Base-by-base conservation (phyloP, 2,888 invertebrate genomes). In the Tolmerus cingulatus region DNA sequence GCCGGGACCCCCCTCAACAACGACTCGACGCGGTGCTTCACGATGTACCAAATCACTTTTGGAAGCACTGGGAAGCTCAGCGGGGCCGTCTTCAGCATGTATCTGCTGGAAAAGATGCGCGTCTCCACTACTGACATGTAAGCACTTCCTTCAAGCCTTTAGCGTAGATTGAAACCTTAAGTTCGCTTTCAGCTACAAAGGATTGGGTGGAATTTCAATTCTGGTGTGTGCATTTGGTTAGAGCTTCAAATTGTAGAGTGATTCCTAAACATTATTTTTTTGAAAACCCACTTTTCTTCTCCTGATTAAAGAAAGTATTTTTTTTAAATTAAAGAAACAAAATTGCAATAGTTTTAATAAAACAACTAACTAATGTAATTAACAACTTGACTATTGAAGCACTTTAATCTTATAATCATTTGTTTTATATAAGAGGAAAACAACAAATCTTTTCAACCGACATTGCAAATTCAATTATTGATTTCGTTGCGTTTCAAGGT, bases 71-170 rank as follows among this genome's bases (percentile, higher is more conserved):
- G 98, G 74, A 98, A 97, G 93, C 94, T 97, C 87, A 97, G 97
- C 87, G 98, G 98, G 7, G 98, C 97, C 4, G 95, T 97, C 90
- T 97, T 97, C 91, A 96, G 96, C 93, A 93, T 97, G 86, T 96
- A 96, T 91, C 96, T 97, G 91, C 92, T 98, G 89, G 98, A 98
- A 91, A 98, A 98, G 91, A 96, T 97, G 94, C 94, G 98, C 74
- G 95, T 98, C 76, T 96, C 97, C 16, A 95, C 95, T 5, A 95
- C 95, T 74, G 96, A 96, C 90, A 95, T 95, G 96, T 96, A 93
- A 93, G 93, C 93, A 82, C 23, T 23, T 66, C 8, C 8, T 66
- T 4, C 9, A 16, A 34, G 30, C 8, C 16, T 76, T 76, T 40
- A 37, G 76, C 76, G 19, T 30, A 76, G n/a, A 1, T 27, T 12